Percentiles rank a stretch among this genome's conserved stretches.
phyloP scores from a whole-genome alignment of 2,113 vertebrate genomes.

The Bombycilla garrulus region DNA sequence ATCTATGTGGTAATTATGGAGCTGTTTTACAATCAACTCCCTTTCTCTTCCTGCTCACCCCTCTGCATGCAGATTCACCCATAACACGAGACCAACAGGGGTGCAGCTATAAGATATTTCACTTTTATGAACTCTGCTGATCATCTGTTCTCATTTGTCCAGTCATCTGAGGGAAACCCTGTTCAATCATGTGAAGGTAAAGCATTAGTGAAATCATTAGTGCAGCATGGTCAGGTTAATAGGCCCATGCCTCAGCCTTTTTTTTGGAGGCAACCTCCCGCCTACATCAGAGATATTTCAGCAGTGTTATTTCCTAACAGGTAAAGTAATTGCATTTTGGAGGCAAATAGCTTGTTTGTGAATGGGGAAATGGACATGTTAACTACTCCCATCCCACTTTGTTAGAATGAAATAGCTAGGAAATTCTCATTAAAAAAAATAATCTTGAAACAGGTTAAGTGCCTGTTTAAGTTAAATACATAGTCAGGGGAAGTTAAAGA shows the following conservation, averaged over 20 bases:
- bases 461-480: not conserved
- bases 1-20: not conserved
- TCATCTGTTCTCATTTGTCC: slow-evolving; percentile 51
- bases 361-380: not conserved
- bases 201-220: slow-evolving; percentile 47
- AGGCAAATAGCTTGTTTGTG: slow-evolving; percentile 16
- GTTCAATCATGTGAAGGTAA: slow-evolving; percentile 22
- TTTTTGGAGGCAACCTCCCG: slow-evolving; percentile 16
- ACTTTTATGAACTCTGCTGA: slow-evolving; percentile 40
- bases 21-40: not conserved
- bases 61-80: slow-evolving; percentile 13
- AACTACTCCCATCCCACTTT: not conserved
- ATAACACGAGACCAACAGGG: not conserved
- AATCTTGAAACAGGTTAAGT: not conserved
- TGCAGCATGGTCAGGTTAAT: slow-evolving; percentile 43
- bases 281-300: not conserved
- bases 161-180: slow-evolving; percentile 53
- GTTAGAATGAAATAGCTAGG: not conserved
- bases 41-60: not conserved
- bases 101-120: slow-evolving; percentile 32
- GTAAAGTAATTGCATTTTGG: not conserved
- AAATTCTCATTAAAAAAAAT: not conserved
- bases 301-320: not conserved
- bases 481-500: not conserved
- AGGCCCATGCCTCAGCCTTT: slow-evolving; percentile 1